Base-by-base conservation (phyloP, 2,113 vertebrate species). In the Drymodes brunneopygia region DNA sequence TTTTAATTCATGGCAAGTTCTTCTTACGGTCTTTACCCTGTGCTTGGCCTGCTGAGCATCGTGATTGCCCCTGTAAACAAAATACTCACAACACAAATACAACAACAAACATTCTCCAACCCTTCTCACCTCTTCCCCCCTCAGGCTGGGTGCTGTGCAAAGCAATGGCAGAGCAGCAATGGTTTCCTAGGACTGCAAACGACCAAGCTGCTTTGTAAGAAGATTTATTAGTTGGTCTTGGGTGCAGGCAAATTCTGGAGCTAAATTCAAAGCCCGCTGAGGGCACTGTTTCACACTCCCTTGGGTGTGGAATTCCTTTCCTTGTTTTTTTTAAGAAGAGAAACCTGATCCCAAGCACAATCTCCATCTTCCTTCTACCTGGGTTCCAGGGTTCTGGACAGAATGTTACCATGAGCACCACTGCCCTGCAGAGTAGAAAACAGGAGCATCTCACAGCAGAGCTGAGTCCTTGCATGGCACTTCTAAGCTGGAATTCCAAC, bases 1-100 rank as follows among this genome's bases (percentile, higher is more conserved):
- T 96, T 92, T 92, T 94, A 97, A 96, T 94, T 95, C 86, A 91
- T 92, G 70, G 64, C 91, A 92, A 94, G 85, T 87, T 91, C 72
- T 53, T 70, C 84, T 81, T 74, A 72, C 69, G 86, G 91, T 95
- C 80, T 88, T 81, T 44, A 54, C 51, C n/a, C 80, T 40, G 80
- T 45, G 25, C 56, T 67, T 29, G 12, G 69, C 84, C 91, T 85
- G 77, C 95, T 81, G 88, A 94, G 75, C 47, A 4, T 23, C 27
- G 67, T 4, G 75, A 86, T 88, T 88, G 79, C 24, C 67, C 77
- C 86, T 86, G 86, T 95, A 94, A 95, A 94, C 88, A 95, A 93
- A 94, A 83, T 21, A 47, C 36, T 82, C 42, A 56, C 72, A 51
- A 71, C n/a, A 45, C 48, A 90, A 90, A 93, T 47, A 54, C 66